A percentile compares a stretch with the other conserved stretches of the same genome.
Evolutionary conservation across 2,113 vertebrate genomes (phyloP).

Genomic region (Phasianus colchicus): DNA sequence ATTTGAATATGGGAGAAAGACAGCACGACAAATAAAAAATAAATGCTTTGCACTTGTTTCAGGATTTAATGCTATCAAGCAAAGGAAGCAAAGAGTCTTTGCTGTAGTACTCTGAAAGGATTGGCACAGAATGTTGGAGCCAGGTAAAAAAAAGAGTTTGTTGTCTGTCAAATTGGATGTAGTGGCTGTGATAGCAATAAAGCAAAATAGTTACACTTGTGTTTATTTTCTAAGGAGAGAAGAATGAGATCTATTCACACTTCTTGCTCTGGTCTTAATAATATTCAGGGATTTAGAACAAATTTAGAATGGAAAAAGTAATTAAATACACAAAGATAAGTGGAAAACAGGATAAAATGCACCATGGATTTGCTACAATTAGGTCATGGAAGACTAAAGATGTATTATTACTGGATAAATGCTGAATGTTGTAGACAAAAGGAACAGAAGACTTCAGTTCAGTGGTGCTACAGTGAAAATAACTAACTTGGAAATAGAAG

Average conservation of each 20-base stretch:
- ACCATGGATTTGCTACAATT: constrained; percentile 32
- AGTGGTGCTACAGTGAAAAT: accelerated
- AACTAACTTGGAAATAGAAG: not conserved
- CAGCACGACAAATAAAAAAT: not conserved
- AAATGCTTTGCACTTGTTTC: not conserved
- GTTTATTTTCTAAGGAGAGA: not conserved
- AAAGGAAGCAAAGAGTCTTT: not conserved
- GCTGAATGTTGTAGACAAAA: not conserved
- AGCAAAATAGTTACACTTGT: not conserved
- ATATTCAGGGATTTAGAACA: constrained; percentile 11
- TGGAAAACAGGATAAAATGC: constrained; percentile 50
- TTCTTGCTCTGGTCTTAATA: not conserved
- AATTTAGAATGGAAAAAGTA: constrained; percentile 13
- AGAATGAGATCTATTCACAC: not conserved
- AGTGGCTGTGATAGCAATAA: not conserved
- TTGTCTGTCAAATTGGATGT: not conserved
- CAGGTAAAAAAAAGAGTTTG: not conserved
- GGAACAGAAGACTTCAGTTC: not conserved
- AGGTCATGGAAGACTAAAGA: constrained; percentile 32
- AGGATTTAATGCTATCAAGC: not conserved
- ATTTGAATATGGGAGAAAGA: not conserved
- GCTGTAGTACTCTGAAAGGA: not conserved
- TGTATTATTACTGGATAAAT: not conserved
- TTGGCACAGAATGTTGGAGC: not conserved
- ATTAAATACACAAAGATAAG: constrained; percentile 22